Percentiles rank a stretch among this genome's conserved stretches.
These are phyloP conservation scores for Tachina fera DNA, from an alignment of 2,888 invertebrate genomes.

Conservation along the genomic window DNA sequence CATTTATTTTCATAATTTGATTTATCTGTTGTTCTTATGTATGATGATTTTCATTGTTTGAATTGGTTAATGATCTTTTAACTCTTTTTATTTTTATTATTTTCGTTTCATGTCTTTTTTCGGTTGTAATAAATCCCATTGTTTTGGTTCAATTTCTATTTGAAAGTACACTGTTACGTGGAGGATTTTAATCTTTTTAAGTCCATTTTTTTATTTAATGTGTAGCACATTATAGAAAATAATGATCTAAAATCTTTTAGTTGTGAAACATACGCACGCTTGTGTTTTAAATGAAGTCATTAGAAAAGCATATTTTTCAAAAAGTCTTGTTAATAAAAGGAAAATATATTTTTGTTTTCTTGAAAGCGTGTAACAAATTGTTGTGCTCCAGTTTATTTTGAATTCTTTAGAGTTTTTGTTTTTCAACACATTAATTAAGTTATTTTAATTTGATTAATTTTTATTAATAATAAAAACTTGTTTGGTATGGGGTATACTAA, in stretches of 20 bases:
- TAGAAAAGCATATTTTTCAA: slow-evolving; percentile 65
- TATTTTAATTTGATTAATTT: slow-evolving; percentile 59
- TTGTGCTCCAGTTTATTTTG: slow-evolving; percentile 52
- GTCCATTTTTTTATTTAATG: not conserved
- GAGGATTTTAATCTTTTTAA: slow-evolving; percentile 28
- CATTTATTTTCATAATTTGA: slow-evolving; percentile 55
- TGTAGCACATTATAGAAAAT: slow-evolving; percentile 33
- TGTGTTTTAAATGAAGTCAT: slow-evolving; percentile 60
- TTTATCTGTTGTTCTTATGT: slow-evolving; percentile 48
- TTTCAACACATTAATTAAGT: slow-evolving; percentile 29
- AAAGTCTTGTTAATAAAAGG: slow-evolving; percentile 58
- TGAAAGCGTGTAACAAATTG: slow-evolving; percentile 49
- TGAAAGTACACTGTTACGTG: slow-evolving; percentile 41
- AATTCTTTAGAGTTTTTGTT: slow-evolving; percentile 1
- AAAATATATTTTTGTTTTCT: slow-evolving; percentile 1
- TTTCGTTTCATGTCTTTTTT: slow-evolving; percentile 45
- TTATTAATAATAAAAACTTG: not conserved
- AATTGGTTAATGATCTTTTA: slow-evolving; percentile 43
- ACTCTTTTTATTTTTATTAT: slow-evolving; percentile 30
- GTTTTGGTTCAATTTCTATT: slow-evolving; percentile 26
- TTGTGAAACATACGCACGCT: not conserved
- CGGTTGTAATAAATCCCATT: slow-evolving; percentile 44
- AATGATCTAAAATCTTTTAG: slow-evolving; percentile 39
- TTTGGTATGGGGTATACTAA: no score
- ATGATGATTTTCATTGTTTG: slow-evolving; percentile 51